phyloP scores from a whole-genome alignment of 2,113 vertebrate species.

The Anhinga anhinga region DNA sequence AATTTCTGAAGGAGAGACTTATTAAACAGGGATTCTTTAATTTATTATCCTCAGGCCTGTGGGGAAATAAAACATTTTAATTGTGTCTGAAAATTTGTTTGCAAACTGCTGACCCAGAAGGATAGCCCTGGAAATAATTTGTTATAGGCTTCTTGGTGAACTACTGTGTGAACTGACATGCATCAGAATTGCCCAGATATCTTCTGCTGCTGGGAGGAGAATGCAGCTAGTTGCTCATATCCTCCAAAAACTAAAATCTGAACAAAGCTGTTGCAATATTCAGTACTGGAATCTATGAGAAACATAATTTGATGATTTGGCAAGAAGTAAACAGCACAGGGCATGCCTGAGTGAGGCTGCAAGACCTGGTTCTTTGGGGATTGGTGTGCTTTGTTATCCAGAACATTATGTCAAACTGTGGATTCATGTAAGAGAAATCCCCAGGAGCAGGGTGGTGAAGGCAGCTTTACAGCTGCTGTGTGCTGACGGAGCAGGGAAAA shows the following conservation, averaged over 20 bases:
- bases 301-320: neutral
- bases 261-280: neutral
- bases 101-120: neutral
- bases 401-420: neutral
- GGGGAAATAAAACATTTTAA: constrained; percentile 14
- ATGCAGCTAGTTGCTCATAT: neutral
- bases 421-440: neutral
- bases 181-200: neutral
- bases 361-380: neutral
- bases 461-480: neutral
- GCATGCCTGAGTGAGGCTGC: neutral
- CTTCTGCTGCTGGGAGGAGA: neutral
- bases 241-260: neutral
- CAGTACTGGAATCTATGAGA: neutral
- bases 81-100: constrained; percentile 4
- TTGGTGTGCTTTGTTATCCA: neutral
- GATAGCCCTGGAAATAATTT: neutral
- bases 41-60: neutral
- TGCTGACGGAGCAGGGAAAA: neutral
- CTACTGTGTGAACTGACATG: neutral
- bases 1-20: neutral
- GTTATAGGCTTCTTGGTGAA: neutral
- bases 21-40: neutral
- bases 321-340: neutral
- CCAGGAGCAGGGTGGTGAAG: neutral